Percentiles rank a stretch among this genome's conserved stretches.
Conservation (phyloP, 2,113 vertebrate genomes). For the Zosterops lateralis region DNA sequence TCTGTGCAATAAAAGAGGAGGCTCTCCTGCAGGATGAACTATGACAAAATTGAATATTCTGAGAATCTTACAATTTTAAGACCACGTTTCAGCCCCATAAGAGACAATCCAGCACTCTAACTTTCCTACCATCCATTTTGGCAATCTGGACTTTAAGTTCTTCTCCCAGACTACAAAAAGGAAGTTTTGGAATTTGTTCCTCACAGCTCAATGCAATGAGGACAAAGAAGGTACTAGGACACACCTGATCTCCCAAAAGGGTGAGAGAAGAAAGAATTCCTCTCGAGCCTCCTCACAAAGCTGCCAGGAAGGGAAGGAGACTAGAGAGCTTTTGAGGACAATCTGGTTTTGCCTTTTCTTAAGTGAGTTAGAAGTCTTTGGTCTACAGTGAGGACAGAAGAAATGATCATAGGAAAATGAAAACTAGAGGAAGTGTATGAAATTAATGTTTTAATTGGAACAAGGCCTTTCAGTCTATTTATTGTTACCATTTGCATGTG, state of each 20-base stretch:
- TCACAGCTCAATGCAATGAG: background rate
- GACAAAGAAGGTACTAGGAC: background rate
- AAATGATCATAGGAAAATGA: background rate
- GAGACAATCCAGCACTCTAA: background rate
- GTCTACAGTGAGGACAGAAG: background rate
- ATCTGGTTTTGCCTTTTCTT: background rate
- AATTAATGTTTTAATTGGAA: slow-evolving; percentile 7
- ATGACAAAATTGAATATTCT: background rate
- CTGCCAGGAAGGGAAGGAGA: background rate
- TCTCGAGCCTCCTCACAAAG: background rate
- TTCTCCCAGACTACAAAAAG: background rate
- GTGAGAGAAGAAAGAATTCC: background rate
- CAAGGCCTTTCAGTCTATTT: background rate
- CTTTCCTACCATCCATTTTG: background rate
- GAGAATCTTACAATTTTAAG: background rate
- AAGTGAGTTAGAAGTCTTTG: background rate
- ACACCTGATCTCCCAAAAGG: background rate
- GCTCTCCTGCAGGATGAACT: background rate
- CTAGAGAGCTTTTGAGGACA: background rate
- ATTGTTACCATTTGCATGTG: background rate
- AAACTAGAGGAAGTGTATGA: background rate
- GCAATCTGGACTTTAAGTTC: background rate
- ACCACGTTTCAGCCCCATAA: fast-evolving
- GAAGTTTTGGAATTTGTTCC: background rate
- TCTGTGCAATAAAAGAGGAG: background rate